These are phyloP conservation scores for Hydropsyche tenuis DNA, from an alignment of 1,140 invertebrate genomes.

Conservation along the genomic window DNA sequence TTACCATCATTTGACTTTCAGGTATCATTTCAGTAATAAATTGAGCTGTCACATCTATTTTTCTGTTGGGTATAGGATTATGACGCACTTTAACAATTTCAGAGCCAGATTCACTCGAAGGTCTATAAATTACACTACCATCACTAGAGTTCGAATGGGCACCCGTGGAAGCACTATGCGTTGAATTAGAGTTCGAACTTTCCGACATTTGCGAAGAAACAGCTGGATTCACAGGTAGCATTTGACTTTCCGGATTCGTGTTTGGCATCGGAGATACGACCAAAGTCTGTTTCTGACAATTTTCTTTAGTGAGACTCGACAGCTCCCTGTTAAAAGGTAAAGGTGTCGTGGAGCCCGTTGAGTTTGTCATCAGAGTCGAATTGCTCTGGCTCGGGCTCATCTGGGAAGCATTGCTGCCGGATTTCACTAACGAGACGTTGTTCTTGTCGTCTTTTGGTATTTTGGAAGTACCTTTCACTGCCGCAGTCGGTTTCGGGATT, in stretches of 20 bases:
- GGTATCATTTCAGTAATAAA: conserved; percentile 61
- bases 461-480: conserved; percentile 86
- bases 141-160: conserved; percentile 72
- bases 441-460: conserved; percentile 62
- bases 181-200: conserved; percentile 66
- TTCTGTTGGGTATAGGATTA: conserved; percentile 63
- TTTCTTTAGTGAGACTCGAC: conserved; percentile 61
- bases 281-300: conserved; percentile 65
- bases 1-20: conserved; percentile 59
- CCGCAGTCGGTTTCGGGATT: conserved; percentile 88
- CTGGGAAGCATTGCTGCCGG: conserved; percentile 56
- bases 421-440: conserved; percentile 35
- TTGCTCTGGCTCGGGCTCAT: conserved; percentile 64
- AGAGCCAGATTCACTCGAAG: conserved; percentile 71
- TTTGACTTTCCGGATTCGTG: conserved; percentile 47
- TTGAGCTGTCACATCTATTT: conserved; percentile 62
- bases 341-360: conserved; percentile 58
- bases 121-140: conserved; percentile 72
- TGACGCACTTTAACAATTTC: conserved; percentile 62
- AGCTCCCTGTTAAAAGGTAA: conserved; percentile 61
- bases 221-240: conserved; percentile 54
- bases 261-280: conserved; percentile 78
- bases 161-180: conserved; percentile 66
- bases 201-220: conserved; percentile 62
- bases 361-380: conserved; percentile 62